phyloP scores from a whole-genome alignment of 2,888 invertebrate genomes.

The Mamestra brassicae region DNA sequence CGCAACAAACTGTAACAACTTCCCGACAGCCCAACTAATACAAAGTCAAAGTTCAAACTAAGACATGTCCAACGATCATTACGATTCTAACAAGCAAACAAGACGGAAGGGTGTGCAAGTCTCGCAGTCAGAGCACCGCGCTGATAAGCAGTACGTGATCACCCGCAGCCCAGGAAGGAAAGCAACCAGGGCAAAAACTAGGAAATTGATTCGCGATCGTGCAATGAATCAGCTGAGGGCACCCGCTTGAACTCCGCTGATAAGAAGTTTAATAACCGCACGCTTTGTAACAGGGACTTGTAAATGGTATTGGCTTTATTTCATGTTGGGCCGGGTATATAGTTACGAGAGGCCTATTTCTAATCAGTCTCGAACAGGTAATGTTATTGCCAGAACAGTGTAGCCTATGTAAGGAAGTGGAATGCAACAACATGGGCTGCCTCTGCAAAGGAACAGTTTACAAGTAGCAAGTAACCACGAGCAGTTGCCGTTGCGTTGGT shows the following conservation, averaged over 20 bases:
- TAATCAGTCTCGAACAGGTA: neutral
- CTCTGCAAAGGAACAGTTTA: neutral
- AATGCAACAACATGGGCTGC: neutral
- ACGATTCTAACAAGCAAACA: conserved; percentile 30
- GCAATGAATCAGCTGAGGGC: conserved; percentile 64
- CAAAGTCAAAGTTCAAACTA: conserved; percentile 40
- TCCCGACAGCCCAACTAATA: conserved; percentile 12
- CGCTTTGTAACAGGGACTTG: conserved; percentile 26
- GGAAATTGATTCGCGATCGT: conserved; percentile 68
- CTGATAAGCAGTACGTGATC: conserved; percentile 69
- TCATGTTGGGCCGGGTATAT: conserved; percentile 1
- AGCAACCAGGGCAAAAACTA: conserved; percentile 62
- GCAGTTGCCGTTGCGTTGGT: neutral
- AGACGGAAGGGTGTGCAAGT: conserved; percentile 55
- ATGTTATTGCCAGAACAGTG: neutral
- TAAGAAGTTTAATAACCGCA: conserved; percentile 57
- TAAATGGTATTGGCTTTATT: conserved; percentile 12
- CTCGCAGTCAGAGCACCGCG: conserved; percentile 34
- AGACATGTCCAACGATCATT: conserved; percentile 38
- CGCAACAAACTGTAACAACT: neutral
- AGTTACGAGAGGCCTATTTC: neutral
- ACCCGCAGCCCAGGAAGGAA: conserved; percentile 67
- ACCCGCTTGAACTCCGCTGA: conserved; percentile 57
- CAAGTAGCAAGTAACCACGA: neutral
- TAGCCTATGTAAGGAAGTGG: neutral